Evolutionary conservation across 2,797 vertebrate species (phyloP).

Genomic region (Sebastes variabilis): DNA sequence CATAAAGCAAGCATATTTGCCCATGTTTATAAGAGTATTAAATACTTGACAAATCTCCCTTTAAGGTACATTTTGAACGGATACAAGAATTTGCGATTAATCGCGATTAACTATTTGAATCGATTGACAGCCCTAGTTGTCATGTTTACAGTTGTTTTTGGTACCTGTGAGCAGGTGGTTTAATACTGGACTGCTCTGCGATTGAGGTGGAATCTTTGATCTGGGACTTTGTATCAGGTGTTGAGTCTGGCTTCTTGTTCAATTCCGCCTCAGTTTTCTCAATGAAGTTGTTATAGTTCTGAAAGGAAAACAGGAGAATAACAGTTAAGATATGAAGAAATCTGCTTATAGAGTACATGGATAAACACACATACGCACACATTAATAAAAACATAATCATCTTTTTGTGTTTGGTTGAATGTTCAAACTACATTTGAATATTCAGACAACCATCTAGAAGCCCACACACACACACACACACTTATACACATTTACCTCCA

Average conservation of each 20-base stretch:
- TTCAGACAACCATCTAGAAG: not conserved
- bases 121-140: not conserved
- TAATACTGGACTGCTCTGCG: constrained; percentile 83
- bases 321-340: not conserved
- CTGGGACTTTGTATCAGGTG: constrained; percentile 83
- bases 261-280: constrained; percentile 96
- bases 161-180: constrained; percentile 86
- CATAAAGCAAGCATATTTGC: too few relatives aligned
- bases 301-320: constrained; percentile 1
- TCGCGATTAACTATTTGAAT: too few relatives aligned
- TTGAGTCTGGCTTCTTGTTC: constrained; percentile 85
- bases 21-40: too few relatives aligned
- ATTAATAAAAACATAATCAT: not conserved
- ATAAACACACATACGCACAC: not conserved
- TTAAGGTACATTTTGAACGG: too few relatives aligned
- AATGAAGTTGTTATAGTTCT: constrained; percentile 96
- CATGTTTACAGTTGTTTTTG: not conserved
- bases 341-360: not conserved
- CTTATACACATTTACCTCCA: constrained; percentile 86
- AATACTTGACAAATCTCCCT: too few relatives aligned
- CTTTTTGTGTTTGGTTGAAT: not conserved
- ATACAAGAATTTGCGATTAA: too few relatives aligned
- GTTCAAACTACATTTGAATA: not conserved
- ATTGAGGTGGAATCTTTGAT: constrained; percentile 83
- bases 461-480: not conserved